A percentile compares a stretch with the other conserved stretches of the same genome.
phyloP scores from a whole-genome alignment of 1,140 invertebrate genomes.

The Calephelis virginiensis region DNA sequence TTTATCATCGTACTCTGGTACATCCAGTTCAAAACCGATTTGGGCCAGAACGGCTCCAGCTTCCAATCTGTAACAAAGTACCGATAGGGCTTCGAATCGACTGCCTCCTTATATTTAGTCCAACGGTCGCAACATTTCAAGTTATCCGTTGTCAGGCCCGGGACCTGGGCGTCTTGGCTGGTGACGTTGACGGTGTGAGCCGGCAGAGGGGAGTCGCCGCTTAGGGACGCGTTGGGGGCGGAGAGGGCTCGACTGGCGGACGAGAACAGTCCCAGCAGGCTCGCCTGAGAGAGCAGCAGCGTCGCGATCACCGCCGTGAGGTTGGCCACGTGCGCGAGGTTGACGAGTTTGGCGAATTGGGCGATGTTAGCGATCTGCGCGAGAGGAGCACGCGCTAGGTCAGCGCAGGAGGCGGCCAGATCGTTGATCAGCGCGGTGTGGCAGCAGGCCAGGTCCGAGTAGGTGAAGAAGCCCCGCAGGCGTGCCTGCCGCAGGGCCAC shows the following conservation, averaged over 20 bases:
- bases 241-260: neutral
- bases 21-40: conserved; percentile 55
- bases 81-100: conserved; percentile 37
- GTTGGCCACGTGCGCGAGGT: conserved; percentile 2
- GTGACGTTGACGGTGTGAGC: conserved; percentile 25
- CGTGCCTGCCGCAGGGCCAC: conserved; percentile 86
- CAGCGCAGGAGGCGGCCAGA: conserved; percentile 82
- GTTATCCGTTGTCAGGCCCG: conserved; percentile 18
- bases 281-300: conserved; percentile 1
- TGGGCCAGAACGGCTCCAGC: conserved; percentile 57
- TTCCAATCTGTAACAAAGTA: conserved; percentile 44
- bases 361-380: conserved; percentile 29
- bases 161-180: conserved; percentile 22
- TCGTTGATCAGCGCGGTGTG: conserved; percentile 79
- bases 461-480: conserved; percentile 90
- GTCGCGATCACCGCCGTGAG: neutral
- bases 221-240: neutral
- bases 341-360: conserved; percentile 23
- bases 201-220: neutral
- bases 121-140: conserved; percentile 52
- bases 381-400: conserved; percentile 79
- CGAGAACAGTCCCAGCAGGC: neutral
- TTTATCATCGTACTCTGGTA: conserved; percentile 61
- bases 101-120: conserved; percentile 40
- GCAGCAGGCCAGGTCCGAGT: conserved; percentile 86